Conservation (phyloP, 2,797 vertebrate species). For the Eurystomus glaucurus region DNA sequence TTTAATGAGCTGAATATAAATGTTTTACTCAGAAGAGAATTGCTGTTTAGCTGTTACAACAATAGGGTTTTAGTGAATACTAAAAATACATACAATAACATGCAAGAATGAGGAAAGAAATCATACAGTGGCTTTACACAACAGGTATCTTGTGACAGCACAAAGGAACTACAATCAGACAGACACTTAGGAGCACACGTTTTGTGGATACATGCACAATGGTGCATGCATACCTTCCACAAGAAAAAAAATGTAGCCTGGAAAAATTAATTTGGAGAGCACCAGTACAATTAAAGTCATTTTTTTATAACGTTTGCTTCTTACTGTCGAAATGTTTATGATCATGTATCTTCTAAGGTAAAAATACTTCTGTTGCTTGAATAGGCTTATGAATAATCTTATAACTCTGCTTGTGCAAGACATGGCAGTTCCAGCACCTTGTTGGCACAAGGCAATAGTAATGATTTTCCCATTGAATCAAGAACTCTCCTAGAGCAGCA, state of each 20-base stretch:
- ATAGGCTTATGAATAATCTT: no score
- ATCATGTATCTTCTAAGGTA: background rate
- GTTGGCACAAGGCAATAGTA: rapidly evolving
- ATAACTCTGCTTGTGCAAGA: background rate
- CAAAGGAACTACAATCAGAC: background rate
- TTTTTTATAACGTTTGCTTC: background rate
- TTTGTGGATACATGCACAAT: background rate
- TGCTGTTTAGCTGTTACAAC: background rate
- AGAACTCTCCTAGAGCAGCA: background rate
- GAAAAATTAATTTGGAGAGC: slow-evolving; percentile 9
- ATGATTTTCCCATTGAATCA: background rate
- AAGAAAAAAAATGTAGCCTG: background rate
- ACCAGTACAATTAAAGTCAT: background rate
- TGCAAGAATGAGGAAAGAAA: background rate
- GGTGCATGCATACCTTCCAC: background rate
- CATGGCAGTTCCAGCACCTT: background rate
- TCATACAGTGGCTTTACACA: background rate
- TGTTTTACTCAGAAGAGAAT: background rate
- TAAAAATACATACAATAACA: background rate
- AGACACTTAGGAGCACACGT: background rate
- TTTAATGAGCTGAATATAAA: background rate
- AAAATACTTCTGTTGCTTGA: slow-evolving; percentile 11
- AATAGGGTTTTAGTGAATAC: background rate
- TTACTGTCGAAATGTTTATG: slow-evolving; percentile 13
- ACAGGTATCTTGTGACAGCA: background rate